These are phyloP conservation scores for Argyrosomus regius DNA, from an alignment of 2,797 vertebrate species.

Conservation along the genomic window DNA sequence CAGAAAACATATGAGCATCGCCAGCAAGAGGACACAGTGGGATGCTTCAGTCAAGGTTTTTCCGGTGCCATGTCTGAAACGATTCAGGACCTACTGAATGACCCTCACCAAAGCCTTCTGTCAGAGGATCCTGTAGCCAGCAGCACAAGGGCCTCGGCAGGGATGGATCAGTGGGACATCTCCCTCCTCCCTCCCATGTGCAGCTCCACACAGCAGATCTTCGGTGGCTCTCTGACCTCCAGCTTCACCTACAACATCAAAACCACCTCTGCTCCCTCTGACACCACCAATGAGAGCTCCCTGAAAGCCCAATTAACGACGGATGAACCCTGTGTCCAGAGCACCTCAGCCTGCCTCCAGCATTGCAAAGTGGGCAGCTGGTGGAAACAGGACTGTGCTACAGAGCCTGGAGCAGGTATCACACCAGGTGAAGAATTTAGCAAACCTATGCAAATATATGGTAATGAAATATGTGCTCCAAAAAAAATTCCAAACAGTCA, in stretches of 20 bases:
- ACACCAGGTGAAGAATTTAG: slow-evolving; percentile 13
- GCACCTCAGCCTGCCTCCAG: slow-evolving; percentile 31
- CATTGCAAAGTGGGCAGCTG: slow-evolving; percentile 51
- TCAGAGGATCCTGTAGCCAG: slow-evolving; percentile 20
- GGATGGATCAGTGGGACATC: slow-evolving; percentile 8
- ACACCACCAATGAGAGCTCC: slow-evolving; percentile 13
- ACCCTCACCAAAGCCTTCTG: slow-evolving; percentile 32
- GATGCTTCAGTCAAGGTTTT: slow-evolving; percentile 15
- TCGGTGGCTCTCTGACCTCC: slow-evolving; percentile 11
- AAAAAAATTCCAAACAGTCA: slow-evolving; percentile 33
- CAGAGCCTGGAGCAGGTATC: slow-evolving; percentile 36
- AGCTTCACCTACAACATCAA: slow-evolving; percentile 4
- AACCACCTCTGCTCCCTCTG: slow-evolving; percentile 28
- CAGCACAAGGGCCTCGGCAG: slow-evolving; percentile 4
- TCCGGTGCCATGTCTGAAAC: slow-evolving; percentile 50
- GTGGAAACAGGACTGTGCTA: slow-evolving; percentile 54
- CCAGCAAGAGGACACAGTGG: slow-evolving; percentile 23
- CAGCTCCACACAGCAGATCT: slow-evolving; percentile 21
- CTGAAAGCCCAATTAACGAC: slow-evolving; percentile 12
- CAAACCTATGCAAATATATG: background rate
- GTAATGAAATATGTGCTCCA: slow-evolving; percentile 1
- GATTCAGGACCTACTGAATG: slow-evolving; percentile 35
- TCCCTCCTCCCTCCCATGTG: slow-evolving; percentile 18
- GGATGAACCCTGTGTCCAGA: slow-evolving; percentile 28
- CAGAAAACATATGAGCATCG: slow-evolving; percentile 43